These are phyloP conservation scores for Henricia sp. DNA, from an alignment of 53 echinoderm and acorn worm species.

Conservation along the genomic window DNA sequence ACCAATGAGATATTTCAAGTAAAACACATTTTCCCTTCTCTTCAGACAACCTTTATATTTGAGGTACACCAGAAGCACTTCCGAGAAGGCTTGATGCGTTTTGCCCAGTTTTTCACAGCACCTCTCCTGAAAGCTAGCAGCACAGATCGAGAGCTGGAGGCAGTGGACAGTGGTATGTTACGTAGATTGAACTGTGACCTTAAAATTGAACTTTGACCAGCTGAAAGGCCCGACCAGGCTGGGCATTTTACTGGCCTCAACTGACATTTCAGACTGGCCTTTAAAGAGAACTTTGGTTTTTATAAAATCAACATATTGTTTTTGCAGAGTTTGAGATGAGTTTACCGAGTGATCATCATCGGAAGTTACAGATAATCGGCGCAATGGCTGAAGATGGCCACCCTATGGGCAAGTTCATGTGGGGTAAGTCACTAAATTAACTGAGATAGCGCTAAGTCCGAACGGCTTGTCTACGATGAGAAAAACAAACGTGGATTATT, in stretches of 20 bases:
- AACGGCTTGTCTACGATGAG: too few relatives aligned
- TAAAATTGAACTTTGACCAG: neutral
- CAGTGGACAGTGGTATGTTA: slow-evolving; percentile 92
- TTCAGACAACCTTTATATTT: slow-evolving; percentile 92
- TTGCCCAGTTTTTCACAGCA: slow-evolving; percentile 93
- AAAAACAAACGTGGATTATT: too few relatives aligned
- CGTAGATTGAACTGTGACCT: neutral
- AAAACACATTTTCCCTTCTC: too few relatives aligned
- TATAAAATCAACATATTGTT: too few relatives aligned
- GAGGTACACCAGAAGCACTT: slow-evolving; percentile 83
- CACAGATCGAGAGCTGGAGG: slow-evolving; percentile 93
- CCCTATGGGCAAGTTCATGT: slow-evolving; percentile 98
- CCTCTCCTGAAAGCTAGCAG: slow-evolving; percentile 81
- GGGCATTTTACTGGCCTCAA: too few relatives aligned
- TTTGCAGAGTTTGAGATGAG: slow-evolving; percentile 91
- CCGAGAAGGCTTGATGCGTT: slow-evolving; percentile 85
- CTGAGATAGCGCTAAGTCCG: too few relatives aligned
- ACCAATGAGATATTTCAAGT: too few relatives aligned
- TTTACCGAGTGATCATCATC: slow-evolving; percentile 81
- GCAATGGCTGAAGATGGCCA: slow-evolving; percentile 73
- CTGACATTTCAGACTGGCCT: too few relatives aligned
- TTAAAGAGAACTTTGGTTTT: too few relatives aligned
- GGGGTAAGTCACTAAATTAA: slow-evolving; percentile 93
- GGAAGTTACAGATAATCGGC: slow-evolving; percentile 84
- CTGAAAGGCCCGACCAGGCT: too few relatives aligned